Evolutionary conservation across 2,888 invertebrate species (phyloP).

Genomic region (Pimpla rufipes): DNA sequence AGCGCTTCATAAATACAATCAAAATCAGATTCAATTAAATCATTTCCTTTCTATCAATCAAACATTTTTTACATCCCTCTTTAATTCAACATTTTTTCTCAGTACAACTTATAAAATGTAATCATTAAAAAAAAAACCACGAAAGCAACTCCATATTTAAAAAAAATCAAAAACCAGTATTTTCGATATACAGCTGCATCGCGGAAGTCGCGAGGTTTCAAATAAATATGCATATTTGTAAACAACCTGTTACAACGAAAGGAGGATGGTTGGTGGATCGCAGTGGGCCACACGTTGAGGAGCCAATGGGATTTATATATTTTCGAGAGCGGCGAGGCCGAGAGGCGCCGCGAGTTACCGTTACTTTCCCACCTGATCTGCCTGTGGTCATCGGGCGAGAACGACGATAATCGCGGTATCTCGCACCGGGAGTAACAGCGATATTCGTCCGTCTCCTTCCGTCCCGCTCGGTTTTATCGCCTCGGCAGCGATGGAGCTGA

Average conservation of each 20-base stretch:
- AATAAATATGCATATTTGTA: constrained; percentile 15
- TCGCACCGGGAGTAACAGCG: neutral
- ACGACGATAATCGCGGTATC: constrained; percentile 16
- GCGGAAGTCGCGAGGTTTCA: neutral
- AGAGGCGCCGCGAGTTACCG: constrained; percentile 43
- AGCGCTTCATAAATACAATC: too few relatives aligned
- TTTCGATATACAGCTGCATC: neutral
- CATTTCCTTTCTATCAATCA: too few relatives aligned
- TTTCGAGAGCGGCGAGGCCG: constrained; percentile 18
- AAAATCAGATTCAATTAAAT: too few relatives aligned
- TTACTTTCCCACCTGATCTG: constrained; percentile 60
- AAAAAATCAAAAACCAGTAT: too few relatives aligned
- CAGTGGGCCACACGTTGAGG: constrained; percentile 7
- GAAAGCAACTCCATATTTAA: neutral
- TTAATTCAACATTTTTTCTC: too few relatives aligned
- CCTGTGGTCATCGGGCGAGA: constrained; percentile 44
- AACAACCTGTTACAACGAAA: neutral
- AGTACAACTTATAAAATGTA: too few relatives aligned
- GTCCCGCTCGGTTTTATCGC: constrained; percentile 4
- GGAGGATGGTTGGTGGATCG: neutral
- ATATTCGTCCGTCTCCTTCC: constrained; percentile 3
- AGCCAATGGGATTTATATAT: constrained; percentile 9
- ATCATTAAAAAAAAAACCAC: neutral
- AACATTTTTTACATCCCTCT: too few relatives aligned
- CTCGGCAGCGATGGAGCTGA: neutral